Evolutionary conservation across 2,113 vertebrate genomes (phyloP).

Genomic region (Crotalus tigris): DNA sequence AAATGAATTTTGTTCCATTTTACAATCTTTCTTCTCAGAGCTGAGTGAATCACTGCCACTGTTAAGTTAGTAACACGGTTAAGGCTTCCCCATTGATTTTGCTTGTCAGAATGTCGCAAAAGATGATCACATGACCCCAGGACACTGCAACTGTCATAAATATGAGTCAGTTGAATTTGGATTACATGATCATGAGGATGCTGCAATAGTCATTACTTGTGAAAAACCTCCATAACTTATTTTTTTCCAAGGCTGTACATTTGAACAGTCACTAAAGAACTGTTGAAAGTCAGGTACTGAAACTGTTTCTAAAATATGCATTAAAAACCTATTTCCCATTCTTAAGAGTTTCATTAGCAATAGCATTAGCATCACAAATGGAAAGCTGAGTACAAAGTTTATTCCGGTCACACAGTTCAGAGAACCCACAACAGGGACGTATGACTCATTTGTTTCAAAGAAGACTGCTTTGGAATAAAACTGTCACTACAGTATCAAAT

Average conservation of each 20-base stretch:
- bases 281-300: neutral
- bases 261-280: neutral
- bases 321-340: neutral
- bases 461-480: neutral
- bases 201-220: too few relatives aligned
- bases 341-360: neutral
- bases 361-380: neutral
- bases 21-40: too few relatives aligned
- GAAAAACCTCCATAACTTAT: neutral
- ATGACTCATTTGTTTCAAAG: neutral
- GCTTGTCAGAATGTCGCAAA: too few relatives aligned
- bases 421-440: neutral
- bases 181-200: too few relatives aligned
- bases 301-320: neutral
- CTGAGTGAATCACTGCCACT: too few relatives aligned
- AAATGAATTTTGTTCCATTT: too few relatives aligned
- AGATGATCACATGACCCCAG: too few relatives aligned
- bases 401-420: neutral
- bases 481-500: neutral
- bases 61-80: too few relatives aligned
- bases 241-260: neutral
- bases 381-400: neutral
- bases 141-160: too few relatives aligned
- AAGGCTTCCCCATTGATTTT: too few relatives aligned
- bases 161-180: too few relatives aligned